Base-by-base conservation (phyloP, 2,888 invertebrate species). In the Reticulitermes lucifugus region DNA sequence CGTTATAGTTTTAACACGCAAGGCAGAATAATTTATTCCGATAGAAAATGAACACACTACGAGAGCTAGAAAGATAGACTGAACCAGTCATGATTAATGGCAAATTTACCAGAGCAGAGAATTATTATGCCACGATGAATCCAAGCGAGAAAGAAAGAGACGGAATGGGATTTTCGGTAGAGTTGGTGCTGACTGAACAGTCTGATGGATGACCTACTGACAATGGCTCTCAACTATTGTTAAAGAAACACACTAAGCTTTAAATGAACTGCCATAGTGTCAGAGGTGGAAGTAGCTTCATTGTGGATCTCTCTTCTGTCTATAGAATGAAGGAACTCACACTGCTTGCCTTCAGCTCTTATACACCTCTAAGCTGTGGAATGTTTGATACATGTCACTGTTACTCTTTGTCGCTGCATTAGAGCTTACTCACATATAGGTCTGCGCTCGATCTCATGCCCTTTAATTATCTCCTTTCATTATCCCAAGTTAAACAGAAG, bases 171-270 rank as follows among this genome's bases (percentile, higher is more conserved):
- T 65, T 65, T 65, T n/a, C 25, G 65, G 65, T 14, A 25, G 65
- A 25, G 6, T 65, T n/a, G 25, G 65, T 65, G n/a, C 65, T 14
- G 25, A 65, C n/a, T 65, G 65, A 65, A 25, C 25, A 25, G 25
- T 65, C 65, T 65, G 65, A 65, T 25, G 65, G 65, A 65, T 65
- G 65, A 65, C 65, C 65, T 65, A 65, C 25, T 65, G 65, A 65
- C 65, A 65, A 65, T 65, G 65, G 18, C n/a, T 12, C 65, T n/a
- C 65, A 65, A n/a, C 65, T 25, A 65, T n/a, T 65, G 65, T 25
- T 65, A 10, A 65, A 65, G 65, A 65, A 65, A 65, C 65, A 65
- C 65, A 65, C 65, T 65, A 65, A 65, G n/a, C 65, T 65, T 65
- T 65, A 25, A 65, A 65, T 65, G n/a, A 65, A 65, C 25, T 65